phyloP scores from a whole-genome alignment of 1,140 invertebrate species.

The Cydia strobilella region DNA sequence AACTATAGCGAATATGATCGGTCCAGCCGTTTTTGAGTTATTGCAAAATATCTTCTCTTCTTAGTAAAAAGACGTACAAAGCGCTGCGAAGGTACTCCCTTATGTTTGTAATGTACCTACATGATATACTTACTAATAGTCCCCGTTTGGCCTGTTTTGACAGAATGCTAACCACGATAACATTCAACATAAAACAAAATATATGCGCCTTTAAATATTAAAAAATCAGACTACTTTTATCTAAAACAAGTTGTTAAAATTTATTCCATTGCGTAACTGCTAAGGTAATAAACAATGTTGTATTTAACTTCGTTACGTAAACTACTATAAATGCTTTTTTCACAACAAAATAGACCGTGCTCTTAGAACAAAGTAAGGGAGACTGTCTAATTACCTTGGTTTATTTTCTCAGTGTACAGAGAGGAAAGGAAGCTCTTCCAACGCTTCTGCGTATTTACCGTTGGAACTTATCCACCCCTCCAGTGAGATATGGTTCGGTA shows the following conservation, averaged over 20 bases:
- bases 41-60: too few relatives aligned
- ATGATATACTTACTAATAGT: too few relatives aligned
- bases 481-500: slow-evolving; percentile 43
- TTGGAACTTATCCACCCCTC: slow-evolving; percentile 45
- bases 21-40: too few relatives aligned
- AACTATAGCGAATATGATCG: too few relatives aligned
- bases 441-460: slow-evolving; percentile 40
- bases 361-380: slow-evolving; percentile 36
- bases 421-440: slow-evolving; percentile 29
- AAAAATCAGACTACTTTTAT: too few relatives aligned
- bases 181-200: too few relatives aligned
- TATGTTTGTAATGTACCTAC: too few relatives aligned
- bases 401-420: slow-evolving; percentile 21
- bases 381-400: slow-evolving; percentile 33
- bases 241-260: neutral
- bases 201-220: too few relatives aligned
- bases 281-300: neutral
- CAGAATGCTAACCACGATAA: too few relatives aligned
- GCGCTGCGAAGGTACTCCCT: too few relatives aligned
- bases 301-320: neutral
- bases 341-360: slow-evolving; percentile 2
- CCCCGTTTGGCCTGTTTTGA: too few relatives aligned
- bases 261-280: neutral
- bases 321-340: slow-evolving; percentile 20
- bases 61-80: too few relatives aligned